Evolutionary conservation across 2,888 invertebrate genomes (phyloP).

Genomic region (Acanthosoma haemorrhoidale): DNA sequence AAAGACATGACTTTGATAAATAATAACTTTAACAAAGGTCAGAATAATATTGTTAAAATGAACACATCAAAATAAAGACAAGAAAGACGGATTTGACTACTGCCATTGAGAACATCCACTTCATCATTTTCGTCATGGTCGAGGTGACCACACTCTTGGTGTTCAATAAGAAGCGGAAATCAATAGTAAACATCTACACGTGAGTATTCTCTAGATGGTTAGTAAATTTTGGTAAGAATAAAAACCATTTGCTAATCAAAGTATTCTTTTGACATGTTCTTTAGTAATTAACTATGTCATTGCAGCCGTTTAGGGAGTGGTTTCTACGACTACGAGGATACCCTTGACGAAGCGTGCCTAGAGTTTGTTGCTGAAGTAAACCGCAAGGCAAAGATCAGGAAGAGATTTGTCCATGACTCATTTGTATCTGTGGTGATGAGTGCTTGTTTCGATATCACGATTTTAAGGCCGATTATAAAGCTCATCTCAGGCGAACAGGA

Average conservation of each 20-base stretch:
- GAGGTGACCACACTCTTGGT: background rate
- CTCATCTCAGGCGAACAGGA: background rate
- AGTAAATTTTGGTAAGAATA: too few relatives aligned
- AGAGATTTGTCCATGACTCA: background rate
- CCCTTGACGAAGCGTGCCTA: background rate
- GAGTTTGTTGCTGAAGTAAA: background rate
- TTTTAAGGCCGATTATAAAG: background rate
- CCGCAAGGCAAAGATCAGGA: background rate
- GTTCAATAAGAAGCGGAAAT: background rate
- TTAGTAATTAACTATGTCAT: too few relatives aligned
- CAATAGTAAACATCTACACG: background rate
- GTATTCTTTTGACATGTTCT: too few relatives aligned
- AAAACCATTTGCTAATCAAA: too few relatives aligned
- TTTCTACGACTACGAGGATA: slow-evolving; percentile 5
- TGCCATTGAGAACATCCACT: background rate
- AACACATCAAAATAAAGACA: too few relatives aligned
- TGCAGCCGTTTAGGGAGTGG: background rate
- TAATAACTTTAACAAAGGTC: too few relatives aligned
- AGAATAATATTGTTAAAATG: too few relatives aligned
- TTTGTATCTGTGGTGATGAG: background rate
- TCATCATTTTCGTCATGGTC: background rate
- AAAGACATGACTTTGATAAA: too few relatives aligned
- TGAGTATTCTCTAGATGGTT: background rate
- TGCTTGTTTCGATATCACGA: background rate
- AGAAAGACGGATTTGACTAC: background rate